Conservation (phyloP, 2,113 vertebrate species). For the Geococcyx californianus region DNA sequence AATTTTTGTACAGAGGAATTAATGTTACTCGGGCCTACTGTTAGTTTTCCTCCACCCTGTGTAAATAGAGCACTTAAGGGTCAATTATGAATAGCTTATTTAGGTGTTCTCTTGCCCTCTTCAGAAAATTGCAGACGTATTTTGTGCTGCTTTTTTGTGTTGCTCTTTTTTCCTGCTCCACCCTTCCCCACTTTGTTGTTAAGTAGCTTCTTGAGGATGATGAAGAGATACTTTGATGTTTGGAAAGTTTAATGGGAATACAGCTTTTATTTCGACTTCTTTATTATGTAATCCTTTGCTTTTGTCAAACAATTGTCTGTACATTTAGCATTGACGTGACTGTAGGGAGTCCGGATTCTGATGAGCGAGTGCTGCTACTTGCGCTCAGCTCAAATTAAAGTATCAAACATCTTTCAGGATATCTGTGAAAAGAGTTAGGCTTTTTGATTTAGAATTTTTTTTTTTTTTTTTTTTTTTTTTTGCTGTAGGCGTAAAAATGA, state of each 20-base stretch:
- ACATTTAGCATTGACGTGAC: background rate
- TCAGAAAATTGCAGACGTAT: constrained; percentile 30
- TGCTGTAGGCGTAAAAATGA: background rate
- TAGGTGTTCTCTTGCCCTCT: constrained; percentile 19
- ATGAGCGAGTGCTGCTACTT: background rate
- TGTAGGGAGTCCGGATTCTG: background rate
- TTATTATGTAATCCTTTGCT: constrained; percentile 7
- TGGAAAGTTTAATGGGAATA: constrained; percentile 25
- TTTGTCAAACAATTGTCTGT: background rate
- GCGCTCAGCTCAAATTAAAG: background rate
- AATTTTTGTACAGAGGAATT: background rate
- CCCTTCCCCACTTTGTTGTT: constrained; percentile 1
- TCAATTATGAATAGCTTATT: background rate
- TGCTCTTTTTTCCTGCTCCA: background rate
- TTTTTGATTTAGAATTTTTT: no score
- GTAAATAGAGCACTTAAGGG: constrained; percentile 16
- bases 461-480: background rate
- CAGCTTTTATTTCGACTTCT: constrained; percentile 23
- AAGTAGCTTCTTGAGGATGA: background rate
- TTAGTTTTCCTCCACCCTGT: background rate
- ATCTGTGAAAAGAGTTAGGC: background rate
- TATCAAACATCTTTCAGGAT: background rate
- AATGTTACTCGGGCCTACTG: background rate
- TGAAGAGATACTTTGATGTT: constrained; percentile 56
- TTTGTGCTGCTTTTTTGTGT: constrained; percentile 11